Evolutionary conservation across 2,888 invertebrate species (phyloP).

Genomic region (Glomeris marginata): DNA sequence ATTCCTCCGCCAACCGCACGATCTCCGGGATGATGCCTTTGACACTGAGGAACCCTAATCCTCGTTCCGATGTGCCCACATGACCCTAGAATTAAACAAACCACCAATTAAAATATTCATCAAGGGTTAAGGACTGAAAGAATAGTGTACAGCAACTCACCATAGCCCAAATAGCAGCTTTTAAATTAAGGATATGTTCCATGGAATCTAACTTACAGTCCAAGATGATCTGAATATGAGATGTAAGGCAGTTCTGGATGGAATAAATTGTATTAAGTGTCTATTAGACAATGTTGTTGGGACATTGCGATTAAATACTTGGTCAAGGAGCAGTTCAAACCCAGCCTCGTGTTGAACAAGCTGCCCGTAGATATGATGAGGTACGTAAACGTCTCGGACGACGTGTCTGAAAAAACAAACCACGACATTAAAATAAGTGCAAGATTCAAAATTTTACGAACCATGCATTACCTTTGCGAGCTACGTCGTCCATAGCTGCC

Average conservation of each 20-base stretch:
- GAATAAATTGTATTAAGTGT: constrained; percentile 24
- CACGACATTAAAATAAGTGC: constrained; percentile 10
- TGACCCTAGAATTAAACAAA: constrained; percentile 41
- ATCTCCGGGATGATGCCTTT: constrained; percentile 37
- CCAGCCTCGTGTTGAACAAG: constrained; percentile 49
- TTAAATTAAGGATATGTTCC: constrained; percentile 57
- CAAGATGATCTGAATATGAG: constrained; percentile 5
- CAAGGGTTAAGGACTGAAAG: background rate
- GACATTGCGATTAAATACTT: constrained; percentile 19
- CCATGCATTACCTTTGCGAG: constrained; percentile 27
- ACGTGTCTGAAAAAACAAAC: constrained; percentile 19
- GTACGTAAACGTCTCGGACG: constrained; percentile 35
- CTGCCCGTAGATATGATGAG: constrained; percentile 73
- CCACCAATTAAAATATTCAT: background rate
- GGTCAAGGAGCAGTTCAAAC: constrained; percentile 27
- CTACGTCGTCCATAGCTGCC: constrained; percentile 55
- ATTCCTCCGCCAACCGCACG: constrained; percentile 56
- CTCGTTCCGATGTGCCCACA: constrained; percentile 55
- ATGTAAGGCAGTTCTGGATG: constrained; percentile 1
- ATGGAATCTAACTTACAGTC: constrained; percentile 34
- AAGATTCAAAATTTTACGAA: background rate
- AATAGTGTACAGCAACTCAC: constrained; percentile 21
- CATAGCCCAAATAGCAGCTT: constrained; percentile 74
- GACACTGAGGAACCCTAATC: constrained; percentile 53
- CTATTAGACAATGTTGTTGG: too few species aligned